phyloP scores from a whole-genome alignment of 2,888 invertebrate genomes.

The Ennomos fuscantarius region DNA sequence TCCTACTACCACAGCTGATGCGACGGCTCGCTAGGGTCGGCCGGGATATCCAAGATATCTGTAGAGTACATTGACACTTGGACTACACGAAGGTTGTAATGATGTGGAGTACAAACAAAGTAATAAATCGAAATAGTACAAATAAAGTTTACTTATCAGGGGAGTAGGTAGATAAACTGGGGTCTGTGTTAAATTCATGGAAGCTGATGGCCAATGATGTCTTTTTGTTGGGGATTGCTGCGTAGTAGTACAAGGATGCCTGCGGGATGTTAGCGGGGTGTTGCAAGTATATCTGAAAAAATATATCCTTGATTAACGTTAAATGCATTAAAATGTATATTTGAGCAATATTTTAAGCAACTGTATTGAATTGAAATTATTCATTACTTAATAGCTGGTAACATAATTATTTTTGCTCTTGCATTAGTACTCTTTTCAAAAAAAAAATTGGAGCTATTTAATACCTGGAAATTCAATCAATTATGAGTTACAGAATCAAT shows the following conservation, averaged over 20 bases:
- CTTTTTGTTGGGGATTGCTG: constrained; percentile 44
- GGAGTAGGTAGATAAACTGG: constrained; percentile 40
- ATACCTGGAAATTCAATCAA: too few species aligned
- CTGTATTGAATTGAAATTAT: too few species aligned
- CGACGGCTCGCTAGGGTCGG: too few species aligned
- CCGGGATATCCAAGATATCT: too few species aligned
- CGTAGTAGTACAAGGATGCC: constrained; percentile 54
- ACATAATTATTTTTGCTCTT: too few species aligned
- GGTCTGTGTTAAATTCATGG: constrained; percentile 47
- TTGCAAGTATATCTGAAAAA: constrained; percentile 56
- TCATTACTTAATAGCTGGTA: too few species aligned
- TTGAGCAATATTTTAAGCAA: too few species aligned
- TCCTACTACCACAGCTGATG: too few species aligned
- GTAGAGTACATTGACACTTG: too few species aligned
- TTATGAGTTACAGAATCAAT: too few species aligned
- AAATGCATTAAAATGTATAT: background rate
- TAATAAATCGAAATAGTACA: background rate
- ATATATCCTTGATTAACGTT: background rate
- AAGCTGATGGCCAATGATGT: constrained; percentile 57
- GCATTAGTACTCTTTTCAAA: too few species aligned
- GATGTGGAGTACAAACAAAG: background rate
- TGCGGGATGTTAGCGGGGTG: constrained; percentile 61
- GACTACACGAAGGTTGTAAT: rapidly evolving
- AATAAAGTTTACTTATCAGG: constrained; percentile 34
- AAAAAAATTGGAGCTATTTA: too few species aligned